Evolutionary conservation across 1,140 invertebrate species (phyloP).

Genomic region (Bombyx mandarina): DNA sequence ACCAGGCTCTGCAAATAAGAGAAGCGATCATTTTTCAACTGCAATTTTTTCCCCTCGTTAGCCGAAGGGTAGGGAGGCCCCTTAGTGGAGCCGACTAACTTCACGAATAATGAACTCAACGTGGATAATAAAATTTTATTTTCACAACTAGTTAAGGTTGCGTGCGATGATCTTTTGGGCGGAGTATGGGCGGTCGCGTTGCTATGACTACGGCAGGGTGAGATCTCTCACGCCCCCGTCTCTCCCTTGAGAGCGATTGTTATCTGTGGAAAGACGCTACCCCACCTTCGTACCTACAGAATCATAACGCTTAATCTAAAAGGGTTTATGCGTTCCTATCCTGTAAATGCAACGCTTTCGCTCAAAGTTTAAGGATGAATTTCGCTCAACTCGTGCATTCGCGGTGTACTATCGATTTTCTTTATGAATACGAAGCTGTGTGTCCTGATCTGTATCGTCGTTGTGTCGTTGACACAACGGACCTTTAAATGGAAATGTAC

Average conservation of each 20-base stretch:
- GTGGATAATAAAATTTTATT: constrained; percentile 67
- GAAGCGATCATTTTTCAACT: not conserved
- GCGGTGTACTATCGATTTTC: constrained; percentile 16
- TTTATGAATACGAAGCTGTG: constrained; percentile 10
- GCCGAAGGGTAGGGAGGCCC: constrained; percentile 20
- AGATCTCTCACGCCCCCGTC: constrained; percentile 50
- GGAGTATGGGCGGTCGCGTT: constrained; percentile 46
- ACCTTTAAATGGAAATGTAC: constrained; percentile 14
- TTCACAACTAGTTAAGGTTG: constrained; percentile 51
- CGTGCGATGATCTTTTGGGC: constrained; percentile 46
- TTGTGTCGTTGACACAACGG: constrained; percentile 8
- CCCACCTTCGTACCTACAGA: constrained; percentile 56
- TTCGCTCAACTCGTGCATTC: not conserved
- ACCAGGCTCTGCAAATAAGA: too few relatives aligned
- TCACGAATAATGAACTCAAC: constrained; percentile 56
- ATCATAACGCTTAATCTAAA: constrained; percentile 51
- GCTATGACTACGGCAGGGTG: constrained; percentile 45
- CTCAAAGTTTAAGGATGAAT: constrained; percentile 8
- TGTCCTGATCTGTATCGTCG: constrained; percentile 3
- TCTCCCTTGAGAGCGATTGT: constrained; percentile 53
- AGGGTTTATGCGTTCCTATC: constrained; percentile 37
- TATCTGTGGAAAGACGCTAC: constrained; percentile 51
- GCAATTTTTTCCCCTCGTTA: constrained; percentile 25
- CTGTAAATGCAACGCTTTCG: constrained; percentile 8
- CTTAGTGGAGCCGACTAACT: constrained; percentile 33